Conservation (phyloP, 2,113 vertebrate species). For the Pseudorhombus dupliciocellatus region DNA sequence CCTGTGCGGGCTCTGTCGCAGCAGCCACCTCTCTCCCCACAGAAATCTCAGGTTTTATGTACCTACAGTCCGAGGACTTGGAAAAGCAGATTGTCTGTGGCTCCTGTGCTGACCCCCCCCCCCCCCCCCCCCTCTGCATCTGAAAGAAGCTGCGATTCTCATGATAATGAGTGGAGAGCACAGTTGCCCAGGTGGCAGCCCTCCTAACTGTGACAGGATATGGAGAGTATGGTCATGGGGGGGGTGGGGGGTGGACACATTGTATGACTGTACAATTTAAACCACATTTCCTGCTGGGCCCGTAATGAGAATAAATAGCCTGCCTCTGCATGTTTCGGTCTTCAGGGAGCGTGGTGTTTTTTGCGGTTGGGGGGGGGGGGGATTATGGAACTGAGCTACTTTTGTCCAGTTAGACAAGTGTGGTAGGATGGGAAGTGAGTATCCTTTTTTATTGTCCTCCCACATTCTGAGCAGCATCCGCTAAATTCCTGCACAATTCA, state of each 20-base stretch:
- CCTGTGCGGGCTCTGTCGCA: conserved; percentile 25
- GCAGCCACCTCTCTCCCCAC: neutral
- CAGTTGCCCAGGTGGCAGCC: conserved; percentile 57
- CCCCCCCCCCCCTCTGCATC: conserved; percentile 23
- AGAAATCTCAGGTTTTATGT: conserved; percentile 9
- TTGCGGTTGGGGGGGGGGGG: neutral
- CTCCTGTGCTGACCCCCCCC: conserved; percentile 14
- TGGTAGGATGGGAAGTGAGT: conserved; percentile 53
- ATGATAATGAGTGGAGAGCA: conserved; percentile 43
- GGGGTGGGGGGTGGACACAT: conserved; percentile 43
- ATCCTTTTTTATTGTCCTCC: conserved; percentile 54
- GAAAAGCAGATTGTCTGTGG: conserved; percentile 50
- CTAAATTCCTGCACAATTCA: conserved; percentile 60
- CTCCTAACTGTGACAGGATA: conserved; percentile 67
- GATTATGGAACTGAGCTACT: neutral
- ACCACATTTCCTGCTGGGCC: conserved; percentile 56
- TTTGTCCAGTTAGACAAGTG: conserved; percentile 29
- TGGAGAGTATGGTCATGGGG: conserved; percentile 35
- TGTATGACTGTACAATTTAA: conserved; percentile 59
- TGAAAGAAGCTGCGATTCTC: conserved; percentile 45
- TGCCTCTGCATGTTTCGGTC: conserved; percentile 16
- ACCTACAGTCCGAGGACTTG: conserved; percentile 3
- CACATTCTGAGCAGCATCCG: conserved; percentile 39
- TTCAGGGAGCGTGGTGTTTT: conserved; percentile 18
- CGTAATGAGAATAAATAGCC: conserved; percentile 63